Percentiles rank a stretch among this genome's conserved stretches.
These are phyloP conservation scores for Microtus montanus DNA, from an alignment of 2,113 vertebrate genomes.

Conservation along the genomic window DNA sequence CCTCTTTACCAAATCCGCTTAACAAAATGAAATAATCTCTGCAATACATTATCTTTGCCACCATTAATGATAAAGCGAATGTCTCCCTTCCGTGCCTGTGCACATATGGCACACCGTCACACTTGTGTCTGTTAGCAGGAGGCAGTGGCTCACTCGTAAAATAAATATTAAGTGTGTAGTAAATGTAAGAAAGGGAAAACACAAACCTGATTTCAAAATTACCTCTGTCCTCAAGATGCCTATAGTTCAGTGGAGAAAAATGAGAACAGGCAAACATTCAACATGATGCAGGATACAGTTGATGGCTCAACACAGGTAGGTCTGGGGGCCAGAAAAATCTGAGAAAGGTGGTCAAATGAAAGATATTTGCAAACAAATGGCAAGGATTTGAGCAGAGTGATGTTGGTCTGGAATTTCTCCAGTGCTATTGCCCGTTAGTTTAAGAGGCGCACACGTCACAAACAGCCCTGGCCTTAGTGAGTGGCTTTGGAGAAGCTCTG, in stretches of 20 bases:
- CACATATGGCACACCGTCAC: background rate
- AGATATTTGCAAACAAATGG: background rate
- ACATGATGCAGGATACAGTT: background rate
- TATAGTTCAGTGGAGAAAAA: background rate
- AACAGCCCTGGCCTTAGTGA: background rate
- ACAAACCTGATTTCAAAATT: background rate
- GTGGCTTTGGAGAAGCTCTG: background rate
- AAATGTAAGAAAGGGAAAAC: background rate
- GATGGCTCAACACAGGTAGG: background rate
- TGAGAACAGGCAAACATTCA: background rate
- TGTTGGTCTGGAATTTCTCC: background rate
- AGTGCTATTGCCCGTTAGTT: background rate
- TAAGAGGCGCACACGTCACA: background rate
- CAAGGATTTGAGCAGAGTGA: background rate
- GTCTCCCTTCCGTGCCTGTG: background rate
- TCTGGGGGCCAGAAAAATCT: background rate
- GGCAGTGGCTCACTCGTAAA: background rate
- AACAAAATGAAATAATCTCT: conserved; percentile 79
- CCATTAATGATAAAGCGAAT: conserved; percentile 54
- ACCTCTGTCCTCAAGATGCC: conserved; percentile 11
- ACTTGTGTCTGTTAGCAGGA: background rate
- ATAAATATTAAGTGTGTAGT: background rate
- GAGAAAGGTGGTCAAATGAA: background rate
- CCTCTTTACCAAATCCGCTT: conserved; percentile 74
- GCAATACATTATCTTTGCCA: conserved; percentile 65